These are phyloP conservation scores for Ophiothrix spiculata DNA, from an alignment of 35 echinoderm and acorn worm genomes.

Conservation along the genomic window DNA sequence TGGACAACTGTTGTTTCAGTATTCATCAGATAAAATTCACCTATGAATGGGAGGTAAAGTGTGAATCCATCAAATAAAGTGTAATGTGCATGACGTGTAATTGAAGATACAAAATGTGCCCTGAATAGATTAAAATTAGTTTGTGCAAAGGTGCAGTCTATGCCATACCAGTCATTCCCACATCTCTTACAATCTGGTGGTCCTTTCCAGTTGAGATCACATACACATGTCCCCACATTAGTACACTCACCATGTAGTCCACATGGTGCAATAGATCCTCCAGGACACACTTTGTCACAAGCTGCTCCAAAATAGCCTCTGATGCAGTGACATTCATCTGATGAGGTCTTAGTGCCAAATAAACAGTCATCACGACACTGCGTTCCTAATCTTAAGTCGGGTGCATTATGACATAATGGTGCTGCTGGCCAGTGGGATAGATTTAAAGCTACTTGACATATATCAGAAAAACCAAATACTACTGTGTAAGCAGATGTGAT, in stretches of 20 bases:
- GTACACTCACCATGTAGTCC: conserved; percentile 58
- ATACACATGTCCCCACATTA: conserved; percentile 35
- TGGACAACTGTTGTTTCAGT: conserved; percentile 34
- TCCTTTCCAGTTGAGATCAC: conserved; percentile 81
- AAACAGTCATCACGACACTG: conserved; percentile 69
- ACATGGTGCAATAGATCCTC: conserved; percentile 51
- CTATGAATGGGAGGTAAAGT: conserved; percentile 62
- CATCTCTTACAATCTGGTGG: conserved; percentile 53
- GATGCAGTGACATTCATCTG: conserved; percentile 41
- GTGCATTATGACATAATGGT: conserved; percentile 63
- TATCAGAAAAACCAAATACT: conserved; percentile 78
- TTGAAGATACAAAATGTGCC: conserved; percentile 27
- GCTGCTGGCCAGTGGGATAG: conserved; percentile 60
- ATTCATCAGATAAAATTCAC: conserved; percentile 71
- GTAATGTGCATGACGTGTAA: conserved; percentile 58
- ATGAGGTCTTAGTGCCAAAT: conserved; percentile 32
- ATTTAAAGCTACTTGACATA: conserved; percentile 63
- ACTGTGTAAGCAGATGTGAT: conserved; percentile 52
- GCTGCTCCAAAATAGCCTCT: conserved; percentile 57
- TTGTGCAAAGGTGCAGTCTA: conserved; percentile 61
- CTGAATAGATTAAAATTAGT: not conserved
- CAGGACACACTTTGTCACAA: conserved; percentile 63
- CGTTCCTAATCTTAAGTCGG: conserved; percentile 52
- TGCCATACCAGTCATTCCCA: conserved; percentile 50
- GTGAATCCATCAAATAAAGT: conserved; percentile 63